These are phyloP conservation scores for Conus canariensis DNA, from an alignment of 2,888 invertebrate genomes.

Conservation along the genomic window DNA sequence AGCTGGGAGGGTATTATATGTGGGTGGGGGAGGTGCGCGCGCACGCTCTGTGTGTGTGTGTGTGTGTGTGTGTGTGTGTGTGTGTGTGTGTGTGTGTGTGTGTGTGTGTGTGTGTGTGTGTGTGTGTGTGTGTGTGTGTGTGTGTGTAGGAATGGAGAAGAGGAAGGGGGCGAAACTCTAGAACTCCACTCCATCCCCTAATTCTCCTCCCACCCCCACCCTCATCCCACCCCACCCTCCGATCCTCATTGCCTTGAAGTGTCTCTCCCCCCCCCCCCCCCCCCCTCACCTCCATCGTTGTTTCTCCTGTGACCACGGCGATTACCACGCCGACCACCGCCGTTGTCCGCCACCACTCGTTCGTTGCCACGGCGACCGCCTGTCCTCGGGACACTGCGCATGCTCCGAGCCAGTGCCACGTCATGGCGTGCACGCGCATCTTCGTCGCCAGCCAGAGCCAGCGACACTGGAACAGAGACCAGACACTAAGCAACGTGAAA, in stretches of 20 bases:
- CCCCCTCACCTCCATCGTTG: not conserved
- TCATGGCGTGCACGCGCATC: not conserved
- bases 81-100: not conserved
- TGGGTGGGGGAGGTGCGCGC: no score
- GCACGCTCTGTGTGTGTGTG: not conserved
- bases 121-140: not conserved
- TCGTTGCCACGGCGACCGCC: not conserved
- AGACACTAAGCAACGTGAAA: not conserved
- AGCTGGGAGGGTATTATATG: no score
- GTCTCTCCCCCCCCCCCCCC: no score
- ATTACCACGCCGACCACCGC: not conserved
- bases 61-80: not conserved
- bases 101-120: not conserved
- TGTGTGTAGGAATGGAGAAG: not conserved
- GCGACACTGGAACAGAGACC: not conserved
- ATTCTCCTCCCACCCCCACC: no score
- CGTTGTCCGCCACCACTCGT: not conserved
- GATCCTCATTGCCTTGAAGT: no score
- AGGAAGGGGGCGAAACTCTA: no score
- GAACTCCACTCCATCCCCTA: no score
- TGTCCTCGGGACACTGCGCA: not conserved
- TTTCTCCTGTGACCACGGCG: not conserved
- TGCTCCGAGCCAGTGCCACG: not conserved
- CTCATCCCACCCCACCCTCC: no score
- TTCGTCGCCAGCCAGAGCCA: not conserved